Evolutionary conservation across 1,140 invertebrate species (phyloP).

Genomic region (Drosophila micromelanica): DNA sequence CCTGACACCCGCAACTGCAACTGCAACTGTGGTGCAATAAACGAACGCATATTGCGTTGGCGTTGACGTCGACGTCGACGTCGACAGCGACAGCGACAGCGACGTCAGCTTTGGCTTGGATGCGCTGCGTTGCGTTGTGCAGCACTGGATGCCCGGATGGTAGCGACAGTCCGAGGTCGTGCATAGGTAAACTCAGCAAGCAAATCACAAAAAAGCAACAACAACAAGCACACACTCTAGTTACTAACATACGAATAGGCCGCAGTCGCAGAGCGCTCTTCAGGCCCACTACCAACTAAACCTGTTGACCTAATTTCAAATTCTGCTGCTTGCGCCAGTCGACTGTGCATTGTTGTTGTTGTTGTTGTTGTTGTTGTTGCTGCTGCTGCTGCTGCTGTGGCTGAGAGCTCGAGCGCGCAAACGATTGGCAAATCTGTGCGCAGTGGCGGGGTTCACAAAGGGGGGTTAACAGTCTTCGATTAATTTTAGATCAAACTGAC

Average conservation of each 20-base stretch:
- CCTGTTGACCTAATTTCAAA: conserved; percentile 83
- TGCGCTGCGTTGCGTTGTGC: conserved; percentile 37
- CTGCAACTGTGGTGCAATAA: conserved; percentile 74
- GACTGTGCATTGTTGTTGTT: too few species aligned
- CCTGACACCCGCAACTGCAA: conserved; percentile 56
- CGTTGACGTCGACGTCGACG: too few species aligned
- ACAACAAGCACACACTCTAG: conserved; percentile 67
- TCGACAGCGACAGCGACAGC: conserved; percentile 29
- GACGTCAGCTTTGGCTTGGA: conserved; percentile 45
- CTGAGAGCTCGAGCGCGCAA: conserved; percentile 59
- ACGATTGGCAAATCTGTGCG: conserved; percentile 77
- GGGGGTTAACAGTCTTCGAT: too few species aligned
- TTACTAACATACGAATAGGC: conserved; percentile 64
- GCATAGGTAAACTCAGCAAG: conserved; percentile 40
- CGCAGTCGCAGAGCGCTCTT: conserved; percentile 64
- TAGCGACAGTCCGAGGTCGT: conserved; percentile 53
- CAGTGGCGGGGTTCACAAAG: conserved; percentile 52
- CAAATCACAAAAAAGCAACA: conserved; percentile 53
- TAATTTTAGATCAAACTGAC: too few species aligned
- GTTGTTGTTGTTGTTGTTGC: conserved; percentile 62
- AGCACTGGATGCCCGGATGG: conserved; percentile 45
- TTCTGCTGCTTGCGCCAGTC: conserved; percentile 69
- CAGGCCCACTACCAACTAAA: conserved; percentile 69
- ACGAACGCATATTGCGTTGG: conserved; percentile 80
- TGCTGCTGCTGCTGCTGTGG: conserved; percentile 54